Base-by-base conservation (phyloP, 2,797 vertebrate species). In the Siniperca obscura region DNA sequence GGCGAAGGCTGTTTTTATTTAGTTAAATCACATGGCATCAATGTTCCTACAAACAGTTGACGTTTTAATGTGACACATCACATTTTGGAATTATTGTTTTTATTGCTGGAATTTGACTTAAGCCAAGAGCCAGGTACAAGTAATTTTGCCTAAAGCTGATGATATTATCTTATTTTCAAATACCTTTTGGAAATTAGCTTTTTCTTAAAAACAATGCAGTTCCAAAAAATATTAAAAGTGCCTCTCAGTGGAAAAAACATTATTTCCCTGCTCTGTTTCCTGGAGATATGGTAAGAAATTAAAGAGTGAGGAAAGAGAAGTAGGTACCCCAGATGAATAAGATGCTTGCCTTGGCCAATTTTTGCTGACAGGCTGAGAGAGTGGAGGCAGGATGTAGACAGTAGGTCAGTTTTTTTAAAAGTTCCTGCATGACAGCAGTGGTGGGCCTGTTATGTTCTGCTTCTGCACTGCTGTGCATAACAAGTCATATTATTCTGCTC, bases 21-120 rank as follows among this genome's bases (percentile, higher is more conserved):
- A 34, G 50, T 21, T 21, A 12, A 53, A 19, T 5, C n/a, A 27
- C 16, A 22, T 56, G 16, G 25, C 34, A 9, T 27, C 8, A 7
- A 16, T 21, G n/a, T 10, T 40, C 22, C 3, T 19, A 17, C 30
- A n/a, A 10, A 56, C 10, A 44, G 59, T 13, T 40, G 36, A 5
- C 7, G 7, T 8, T 52, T 30, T 8, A 5, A 12, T 36, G 30
- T 44, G 5, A 17, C 13, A 22, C 9, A 7, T 42, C 12, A 14
- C 2, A 1, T 52, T 21, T 13, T 27, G 34, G 21, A 21, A 53
- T 3, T 14, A 16, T 22, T n/a, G 16, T 21, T 36, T 59, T 44
- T 34, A 53, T 12, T 40, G 59, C 80, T 91, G 82, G 80, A 86
- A n/a, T 84, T 53, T 75, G 42, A 76, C 50, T 44, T 19, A 19